Conservation (phyloP, 2,888 invertebrate genomes). For the Cynaeus angustus region DNA sequence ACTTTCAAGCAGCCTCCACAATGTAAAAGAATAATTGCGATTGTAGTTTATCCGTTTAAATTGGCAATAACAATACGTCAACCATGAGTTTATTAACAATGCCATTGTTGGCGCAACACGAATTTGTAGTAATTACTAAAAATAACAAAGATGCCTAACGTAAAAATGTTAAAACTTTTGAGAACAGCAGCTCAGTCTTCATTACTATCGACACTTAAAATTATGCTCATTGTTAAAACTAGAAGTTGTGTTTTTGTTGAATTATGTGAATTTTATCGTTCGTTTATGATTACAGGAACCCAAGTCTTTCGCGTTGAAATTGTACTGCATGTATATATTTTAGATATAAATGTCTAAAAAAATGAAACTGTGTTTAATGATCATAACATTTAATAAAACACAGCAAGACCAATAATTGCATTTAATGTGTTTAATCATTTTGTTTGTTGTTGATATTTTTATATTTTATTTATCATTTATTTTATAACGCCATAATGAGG, state of each 20-base stretch:
- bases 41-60: too few species aligned
- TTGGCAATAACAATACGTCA: too few species aligned
- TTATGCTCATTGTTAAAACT: too few species aligned
- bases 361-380: slow-evolving; percentile 7
- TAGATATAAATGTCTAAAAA: slow-evolving; percentile 19
- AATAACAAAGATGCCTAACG: too few species aligned
- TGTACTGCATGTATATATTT: slow-evolving; percentile 41
- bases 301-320: slow-evolving; percentile 47
- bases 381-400: slow-evolving; percentile 15
- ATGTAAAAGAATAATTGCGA: too few species aligned
- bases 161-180: too few species aligned
- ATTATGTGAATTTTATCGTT: slow-evolving; percentile 9
- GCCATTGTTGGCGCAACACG: too few species aligned
- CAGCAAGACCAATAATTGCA: slow-evolving; percentile 49
- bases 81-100: too few species aligned
- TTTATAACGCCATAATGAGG: slow-evolving; percentile 46
- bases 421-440: slow-evolving; percentile 40
- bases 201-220: neutral
- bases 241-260: neutral
- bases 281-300: slow-evolving; percentile 32
- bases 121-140: too few species aligned
- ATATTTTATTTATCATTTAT: slow-evolving; percentile 44
- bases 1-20: too few species aligned
- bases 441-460: slow-evolving; percentile 48
- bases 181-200: slow-evolving; percentile 2